These are phyloP conservation scores for Lepidurus arcticus DNA, from an alignment of 1,140 invertebrate genomes.

Conservation along the genomic window DNA sequence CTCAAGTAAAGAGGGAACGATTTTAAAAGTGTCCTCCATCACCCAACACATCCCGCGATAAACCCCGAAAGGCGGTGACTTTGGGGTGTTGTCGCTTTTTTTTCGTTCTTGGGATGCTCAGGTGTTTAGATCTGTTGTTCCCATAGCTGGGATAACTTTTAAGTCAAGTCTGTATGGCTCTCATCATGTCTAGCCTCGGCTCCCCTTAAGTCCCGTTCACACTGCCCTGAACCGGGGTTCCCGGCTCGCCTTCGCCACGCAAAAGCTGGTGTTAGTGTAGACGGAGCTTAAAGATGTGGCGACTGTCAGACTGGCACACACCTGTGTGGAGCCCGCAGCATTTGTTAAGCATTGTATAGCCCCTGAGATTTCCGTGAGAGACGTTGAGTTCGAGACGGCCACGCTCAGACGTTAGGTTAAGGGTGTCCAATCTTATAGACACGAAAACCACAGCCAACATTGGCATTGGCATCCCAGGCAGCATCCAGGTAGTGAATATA, in stretches of 20 bases:
- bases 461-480: background rate
- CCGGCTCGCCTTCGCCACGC: too few species aligned
- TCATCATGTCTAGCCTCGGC: too few species aligned
- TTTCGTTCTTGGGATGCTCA: conserved; percentile 13
- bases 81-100: background rate
- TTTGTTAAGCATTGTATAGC: conserved; percentile 15
- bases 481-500: background rate
- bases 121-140: conserved; percentile 7
- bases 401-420: background rate
- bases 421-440: conserved; percentile 18
- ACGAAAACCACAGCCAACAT: conserved; percentile 12
- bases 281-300: background rate
- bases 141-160: conserved; percentile 16
- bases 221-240: too few species aligned
- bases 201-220: too few species aligned
- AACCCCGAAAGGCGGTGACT: background rate
- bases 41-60: background rate
- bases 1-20: too few species aligned
- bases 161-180: background rate
- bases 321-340: conserved; percentile 13
- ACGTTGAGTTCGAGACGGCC: background rate
- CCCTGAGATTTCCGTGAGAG: conserved; percentile 18
- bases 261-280: background rate
- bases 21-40: background rate
- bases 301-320: conserved; percentile 17